phyloP scores from a whole-genome alignment of 2,888 invertebrate genomes.

The Phaedon cochleariae region DNA sequence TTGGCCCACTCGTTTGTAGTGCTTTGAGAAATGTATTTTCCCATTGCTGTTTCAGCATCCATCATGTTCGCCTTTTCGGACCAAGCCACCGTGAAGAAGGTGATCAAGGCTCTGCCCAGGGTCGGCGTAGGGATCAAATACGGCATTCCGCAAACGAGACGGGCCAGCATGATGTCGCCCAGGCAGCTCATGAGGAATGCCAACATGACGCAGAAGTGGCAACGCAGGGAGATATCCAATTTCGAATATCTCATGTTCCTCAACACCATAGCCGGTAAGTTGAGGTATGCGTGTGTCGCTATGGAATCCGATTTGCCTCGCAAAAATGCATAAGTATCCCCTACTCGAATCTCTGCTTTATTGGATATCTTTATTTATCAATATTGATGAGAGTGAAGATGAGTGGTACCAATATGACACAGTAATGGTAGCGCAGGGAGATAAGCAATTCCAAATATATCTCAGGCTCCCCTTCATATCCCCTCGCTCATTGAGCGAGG shows the following conservation, averaged over 20 bases:
- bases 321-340: background rate
- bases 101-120: constrained; percentile 95
- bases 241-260: constrained; percentile 99
- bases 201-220: constrained; percentile 99
- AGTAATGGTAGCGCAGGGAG: too few species aligned
- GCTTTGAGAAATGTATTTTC: background rate
- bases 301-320: background rate
- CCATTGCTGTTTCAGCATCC: constrained; percentile 84
- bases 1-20: background rate
- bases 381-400: too few species aligned
- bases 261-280: constrained; percentile 96
- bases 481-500: too few species aligned
- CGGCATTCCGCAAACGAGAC: constrained; percentile 96
- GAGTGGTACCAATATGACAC: too few species aligned
- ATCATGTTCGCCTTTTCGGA: constrained; percentile 99
- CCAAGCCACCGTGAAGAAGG: constrained; percentile 96
- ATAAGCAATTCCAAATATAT: too few species aligned
- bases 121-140: constrained; percentile 99
- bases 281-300: background rate
- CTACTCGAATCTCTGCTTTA: too few species aligned
- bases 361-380: too few species aligned
- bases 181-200: constrained; percentile 98
- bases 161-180: constrained; percentile 98
- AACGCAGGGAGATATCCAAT: constrained; percentile 97
- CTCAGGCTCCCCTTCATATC: too few species aligned